These are phyloP conservation scores for Carcinoscorpius rotundicauda DNA, from an alignment of 1,140 invertebrate species.

Conservation along the genomic window DNA sequence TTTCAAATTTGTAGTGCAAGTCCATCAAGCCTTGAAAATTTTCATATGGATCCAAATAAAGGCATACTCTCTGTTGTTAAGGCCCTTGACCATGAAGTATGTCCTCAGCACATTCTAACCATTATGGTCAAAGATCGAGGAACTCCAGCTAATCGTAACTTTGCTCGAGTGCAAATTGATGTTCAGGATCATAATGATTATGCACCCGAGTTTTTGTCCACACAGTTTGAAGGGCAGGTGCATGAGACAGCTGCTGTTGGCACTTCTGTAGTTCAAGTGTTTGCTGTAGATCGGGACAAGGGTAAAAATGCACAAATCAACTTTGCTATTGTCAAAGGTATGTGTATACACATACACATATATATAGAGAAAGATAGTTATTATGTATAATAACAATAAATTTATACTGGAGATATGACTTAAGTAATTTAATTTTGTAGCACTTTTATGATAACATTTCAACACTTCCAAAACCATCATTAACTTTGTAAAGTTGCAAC, in stretches of 20 bases:
- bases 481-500: no score
- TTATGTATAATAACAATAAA: no score
- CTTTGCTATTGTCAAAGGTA: slow-evolving; percentile 64
- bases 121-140: slow-evolving; percentile 84
- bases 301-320: slow-evolving; percentile 64
- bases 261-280: slow-evolving; percentile 54
- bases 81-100: slow-evolving; percentile 63
- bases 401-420: no score
- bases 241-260: slow-evolving; percentile 60
- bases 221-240: slow-evolving; percentile 58
- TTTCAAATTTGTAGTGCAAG: slow-evolving; percentile 36
- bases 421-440: no score
- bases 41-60: slow-evolving; percentile 63
- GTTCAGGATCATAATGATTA: slow-evolving; percentile 86
- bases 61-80: slow-evolving; percentile 56
- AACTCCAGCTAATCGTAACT: slow-evolving; percentile 67
- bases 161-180: slow-evolving; percentile 62
- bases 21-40: slow-evolving; percentile 55
- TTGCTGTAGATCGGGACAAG: slow-evolving; percentile 64
- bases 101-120: slow-evolving; percentile 68
- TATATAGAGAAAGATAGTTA: no score
- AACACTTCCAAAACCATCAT: no score
- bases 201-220: slow-evolving; percentile 61
- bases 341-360: no score
- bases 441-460: no score